phyloP scores from a whole-genome alignment of 2,113 vertebrate genomes.

The Phaethon lepturus region DNA sequence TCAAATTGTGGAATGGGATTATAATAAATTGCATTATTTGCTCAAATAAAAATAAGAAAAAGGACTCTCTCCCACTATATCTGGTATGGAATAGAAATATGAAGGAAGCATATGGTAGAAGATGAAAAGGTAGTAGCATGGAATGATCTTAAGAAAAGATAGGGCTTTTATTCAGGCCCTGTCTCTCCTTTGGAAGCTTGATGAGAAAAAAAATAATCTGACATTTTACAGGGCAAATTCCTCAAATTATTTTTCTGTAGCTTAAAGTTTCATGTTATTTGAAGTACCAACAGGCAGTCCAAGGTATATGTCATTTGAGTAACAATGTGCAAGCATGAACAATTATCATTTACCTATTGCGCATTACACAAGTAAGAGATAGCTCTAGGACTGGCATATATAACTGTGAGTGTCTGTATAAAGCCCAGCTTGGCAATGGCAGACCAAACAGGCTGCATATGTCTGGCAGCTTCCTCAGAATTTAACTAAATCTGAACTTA shows the following conservation, averaged over 20 bases:
- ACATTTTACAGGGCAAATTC: background rate
- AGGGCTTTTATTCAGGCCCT: background rate
- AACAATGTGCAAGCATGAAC: background rate
- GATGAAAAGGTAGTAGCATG: background rate
- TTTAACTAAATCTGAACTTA: background rate
- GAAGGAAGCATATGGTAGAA: background rate
- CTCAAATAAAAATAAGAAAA: background rate
- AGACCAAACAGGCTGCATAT: background rate
- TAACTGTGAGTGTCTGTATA: background rate
- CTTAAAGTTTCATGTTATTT: background rate
- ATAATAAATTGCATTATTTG: background rate
- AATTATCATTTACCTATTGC: background rate
- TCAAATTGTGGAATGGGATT: background rate
- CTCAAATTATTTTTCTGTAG: background rate
- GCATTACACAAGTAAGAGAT: background rate
- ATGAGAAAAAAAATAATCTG: background rate
- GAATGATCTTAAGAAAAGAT: background rate
- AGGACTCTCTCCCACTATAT: background rate
- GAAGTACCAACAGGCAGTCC: background rate
- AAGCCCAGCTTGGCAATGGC: background rate
- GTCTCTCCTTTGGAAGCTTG: background rate
- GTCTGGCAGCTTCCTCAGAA: background rate
- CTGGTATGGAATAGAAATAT: background rate
- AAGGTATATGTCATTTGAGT: background rate
- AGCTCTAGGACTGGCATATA: background rate